Percentiles rank a stretch among this genome's conserved stretches.
phyloP scores from a whole-genome alignment of 2,888 invertebrate species.

The Standfussiana lucernea region DNA sequence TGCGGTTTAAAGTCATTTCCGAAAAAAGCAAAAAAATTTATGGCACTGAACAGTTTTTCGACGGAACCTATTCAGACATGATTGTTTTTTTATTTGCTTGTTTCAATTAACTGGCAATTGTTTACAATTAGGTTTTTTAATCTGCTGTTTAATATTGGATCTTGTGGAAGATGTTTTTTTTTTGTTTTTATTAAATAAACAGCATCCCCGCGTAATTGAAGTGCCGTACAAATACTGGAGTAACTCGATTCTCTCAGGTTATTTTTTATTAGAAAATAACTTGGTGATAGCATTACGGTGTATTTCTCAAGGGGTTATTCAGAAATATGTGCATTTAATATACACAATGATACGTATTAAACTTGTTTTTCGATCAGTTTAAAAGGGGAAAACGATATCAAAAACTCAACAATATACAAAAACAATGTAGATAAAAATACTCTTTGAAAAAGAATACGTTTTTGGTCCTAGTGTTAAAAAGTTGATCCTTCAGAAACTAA shows the following conservation, averaged over 20 bases:
- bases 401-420: neutral
- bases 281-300: neutral
- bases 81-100: conserved; percentile 48
- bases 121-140: conserved; percentile 48
- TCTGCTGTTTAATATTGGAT: conserved; percentile 43
- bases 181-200: conserved; percentile 33
- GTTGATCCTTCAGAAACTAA: neutral
- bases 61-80: conserved; percentile 24
- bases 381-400: neutral
- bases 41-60: conserved; percentile 22
- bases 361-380: neutral
- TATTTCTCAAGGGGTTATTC: neutral
- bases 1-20: conserved; percentile 31
- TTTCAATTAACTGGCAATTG: conserved; percentile 52
- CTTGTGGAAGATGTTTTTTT: conserved; percentile 21
- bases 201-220: conserved; percentile 11
- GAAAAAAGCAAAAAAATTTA: conserved; percentile 38
- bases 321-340: neutral
- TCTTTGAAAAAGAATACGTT: neutral
- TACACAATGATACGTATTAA: neutral
- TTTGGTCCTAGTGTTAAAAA: neutral
- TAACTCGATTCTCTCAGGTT: neutral
- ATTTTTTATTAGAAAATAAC: conserved; percentile 4
- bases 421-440: neutral
- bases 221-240: conserved; percentile 25